Base-by-base conservation (phyloP, 1,140 invertebrate species). In the Bombus difficillimus region DNA sequence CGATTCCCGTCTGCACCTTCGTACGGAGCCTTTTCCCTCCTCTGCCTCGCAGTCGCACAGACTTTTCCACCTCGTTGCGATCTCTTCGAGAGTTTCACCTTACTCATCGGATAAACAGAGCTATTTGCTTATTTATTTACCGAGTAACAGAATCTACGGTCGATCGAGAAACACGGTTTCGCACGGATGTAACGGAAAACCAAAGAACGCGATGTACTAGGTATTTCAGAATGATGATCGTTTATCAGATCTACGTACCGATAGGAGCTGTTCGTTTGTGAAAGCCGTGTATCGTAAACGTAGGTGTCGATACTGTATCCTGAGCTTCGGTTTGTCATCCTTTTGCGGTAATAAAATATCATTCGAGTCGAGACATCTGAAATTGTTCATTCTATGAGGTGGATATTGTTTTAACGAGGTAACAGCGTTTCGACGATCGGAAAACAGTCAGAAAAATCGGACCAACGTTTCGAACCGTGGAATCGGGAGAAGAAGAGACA, bases 381-480 rank as follows among this genome's bases (percentile, higher is more conserved):
- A 41, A 71, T 62, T n/a, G 59, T 43, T 8, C 68, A 28, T 22
- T 47, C 64, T 25, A 69, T 3, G 32, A 53, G 28, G 22, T 18
- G 37, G 9, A 57, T 81, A 81, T 81, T n/a, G 78, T 53, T 66
- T 43, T 64, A 53, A 78, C 76, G n/a, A 43, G 76, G 18, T 78
- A 34, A 25, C 64, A 53, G 12, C 12, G 64, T 53, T 71, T 57
- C 47, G 13, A 59, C 57, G 69, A 73, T 62, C 59, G 71, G 39
- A 64, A 74, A 72, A 82, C 28, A 28, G 53, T n/a, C 22, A 8
- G 28, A 25, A 15, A 59, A 43, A 72, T 72, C 78, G 41, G 66
- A 28, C 9, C 43, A 32, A 69, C 32, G 78, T 39, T 53, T 69
- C 66, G 41, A 37, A 41, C 0, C 0, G 22, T 37, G 25, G 25